Base-by-base conservation (phyloP, 2,797 vertebrate genomes). In the Rhinichthys osculus region DNA sequence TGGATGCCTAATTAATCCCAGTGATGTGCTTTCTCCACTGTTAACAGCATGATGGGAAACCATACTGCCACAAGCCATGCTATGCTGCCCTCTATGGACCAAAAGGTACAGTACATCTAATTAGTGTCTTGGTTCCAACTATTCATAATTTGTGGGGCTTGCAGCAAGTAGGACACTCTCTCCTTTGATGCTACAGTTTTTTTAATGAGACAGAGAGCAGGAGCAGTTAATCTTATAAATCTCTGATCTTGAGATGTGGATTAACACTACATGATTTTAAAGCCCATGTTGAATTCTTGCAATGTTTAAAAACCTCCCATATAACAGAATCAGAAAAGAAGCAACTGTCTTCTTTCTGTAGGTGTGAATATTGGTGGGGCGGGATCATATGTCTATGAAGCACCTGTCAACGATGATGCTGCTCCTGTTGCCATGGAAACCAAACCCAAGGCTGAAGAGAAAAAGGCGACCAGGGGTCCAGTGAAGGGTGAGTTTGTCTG, bases 351-450 rank as follows among this genome's bases (percentile, higher is more conserved):
- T 35, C 33, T 86, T 21, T 71, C 30, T 64, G 40, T 8, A 95
- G 95, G 95, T 7, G 94, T 95, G 85, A 95, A 95, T 90, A 95
- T 95, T 5, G 94, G 95, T 4, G 95, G 95, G 17, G 95, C 94
- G 0, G 94, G 95, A 1, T 94, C 94, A 72, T 95, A 95, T 11
- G 87, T 95, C 74, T 95, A 95, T 27, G 91, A 94, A n/a, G 38
- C 89, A 13, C 94, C 92, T 5, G 91, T 87, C 89, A 92, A 89
- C 16, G 92, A 94, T 81, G 90, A 90, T 23, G 89, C 92, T 16
- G 91, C 90, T 21, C 88, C 90, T 3, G 84, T 92, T 87, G 88
- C 90, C 80, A 88, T 92, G 91, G 93, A 93, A 90, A 93, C 93
- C 1, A 82, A 91, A 17, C 73, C 87, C 44, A 92, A 92, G 86